Base-by-base conservation (phyloP, 2,113 vertebrate genomes). In the Carassius auratus region DNA sequence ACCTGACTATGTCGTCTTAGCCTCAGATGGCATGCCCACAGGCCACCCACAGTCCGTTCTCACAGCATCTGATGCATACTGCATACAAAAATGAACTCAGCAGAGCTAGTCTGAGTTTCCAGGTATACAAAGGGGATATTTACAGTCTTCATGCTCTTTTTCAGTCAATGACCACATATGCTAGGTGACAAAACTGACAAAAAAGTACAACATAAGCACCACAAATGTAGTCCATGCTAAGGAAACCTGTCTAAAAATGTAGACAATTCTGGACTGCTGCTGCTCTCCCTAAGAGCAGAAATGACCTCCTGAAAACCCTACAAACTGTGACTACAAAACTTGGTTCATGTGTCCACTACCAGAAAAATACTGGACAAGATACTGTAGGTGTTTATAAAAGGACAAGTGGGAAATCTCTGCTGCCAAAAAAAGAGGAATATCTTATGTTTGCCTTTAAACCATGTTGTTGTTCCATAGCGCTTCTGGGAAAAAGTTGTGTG, bases 31-130 rank as follows among this genome's bases (percentile, higher is more conserved):
- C 36, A 36, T 38, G 68, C 33, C 68, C 68, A 71, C 33, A 19
- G 68, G 17, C 71, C 21, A 48, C 42, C 71, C 42, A 74, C 42
- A 75, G 42, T 15, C 42, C 6, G 12, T 75, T 48, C 38, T 15
- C 38, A 75, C 71, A 26, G n/a, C 10, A 3, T 48, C 71, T 75
- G 71, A 75, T 75, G 71, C 71, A 75, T 75, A 48, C 8, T 75
- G n/a, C 71, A 75, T 48, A 14, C 38, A 48, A 23, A 75, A 75
- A 75, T 50, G 5, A 26, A 26, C 42, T 75, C 42, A 21, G 21
- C 21, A 3, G 1, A 45, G 21, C 19, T 69, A 68, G 68, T 4
- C 30, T 74, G 42, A 13, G 12, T 74, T 74, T 48, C 10, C 4
- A 48, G 10, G 71, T 23, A n/a, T 50, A 12, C 15, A 75, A 75